These are phyloP conservation scores for Tuta absoluta DNA, from an alignment of 2,888 invertebrate species.

Conservation along the genomic window DNA sequence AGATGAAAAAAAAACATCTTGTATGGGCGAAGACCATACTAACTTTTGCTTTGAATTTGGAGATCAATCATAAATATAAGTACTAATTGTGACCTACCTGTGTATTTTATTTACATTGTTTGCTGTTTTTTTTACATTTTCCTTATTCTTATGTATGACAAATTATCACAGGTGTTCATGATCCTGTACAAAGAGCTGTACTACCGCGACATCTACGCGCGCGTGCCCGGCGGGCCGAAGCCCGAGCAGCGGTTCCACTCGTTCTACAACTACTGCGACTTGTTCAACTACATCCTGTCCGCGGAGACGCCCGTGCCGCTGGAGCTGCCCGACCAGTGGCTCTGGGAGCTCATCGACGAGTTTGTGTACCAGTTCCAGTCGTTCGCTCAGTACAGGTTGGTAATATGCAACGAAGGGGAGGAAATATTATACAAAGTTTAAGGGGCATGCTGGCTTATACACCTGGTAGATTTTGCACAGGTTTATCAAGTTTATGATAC, in stretches of 20 bases:
- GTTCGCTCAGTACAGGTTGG: conserved; percentile 90
- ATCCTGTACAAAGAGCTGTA: conserved; percentile 98
- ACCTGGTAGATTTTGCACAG: too few relatives aligned
- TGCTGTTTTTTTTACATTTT: not conserved
- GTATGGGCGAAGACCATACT: too few relatives aligned
- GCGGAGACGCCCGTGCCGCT: conserved; percentile 93
- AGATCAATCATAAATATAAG: too few relatives aligned
- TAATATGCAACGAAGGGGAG: conserved; percentile 9
- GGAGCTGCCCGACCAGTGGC: conserved; percentile 98
- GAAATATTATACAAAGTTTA: not conserved
- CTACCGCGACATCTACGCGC: conserved; percentile 98
- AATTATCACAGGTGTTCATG: conserved; percentile 86
- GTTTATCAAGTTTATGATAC: too few relatives aligned
- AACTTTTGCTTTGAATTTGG: too few relatives aligned
- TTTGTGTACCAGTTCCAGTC: conserved; percentile 99
- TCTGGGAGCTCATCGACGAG: conserved; percentile 99
- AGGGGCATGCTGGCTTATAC: too few relatives aligned
- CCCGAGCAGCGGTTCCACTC: conserved; percentile 96
- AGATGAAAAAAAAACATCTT: too few relatives aligned
- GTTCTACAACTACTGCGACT: conserved; percentile 98
- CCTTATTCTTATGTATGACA: not conserved
- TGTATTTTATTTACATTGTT: too few relatives aligned
- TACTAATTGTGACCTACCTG: too few relatives aligned
- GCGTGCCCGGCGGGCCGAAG: conserved; percentile 93
- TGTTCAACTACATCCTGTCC: conserved; percentile 97